Evolutionary conservation across 2,888 invertebrate species (phyloP).

Genomic region (Euproctis similis): DNA sequence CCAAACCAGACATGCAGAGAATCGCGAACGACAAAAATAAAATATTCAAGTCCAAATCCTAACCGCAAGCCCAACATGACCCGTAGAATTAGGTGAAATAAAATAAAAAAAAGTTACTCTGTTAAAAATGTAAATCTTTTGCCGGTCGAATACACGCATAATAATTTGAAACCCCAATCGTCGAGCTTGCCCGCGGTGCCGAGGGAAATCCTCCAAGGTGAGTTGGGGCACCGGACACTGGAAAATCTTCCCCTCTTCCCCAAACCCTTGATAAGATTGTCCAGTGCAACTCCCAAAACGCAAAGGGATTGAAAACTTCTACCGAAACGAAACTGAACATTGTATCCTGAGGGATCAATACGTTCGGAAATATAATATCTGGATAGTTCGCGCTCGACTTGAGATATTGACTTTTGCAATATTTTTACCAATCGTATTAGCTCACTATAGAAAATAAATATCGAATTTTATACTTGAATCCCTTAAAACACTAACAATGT

Average conservation of each 20-base stretch:
- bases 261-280: slow-evolving; percentile 71
- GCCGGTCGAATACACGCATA: slow-evolving; percentile 55
- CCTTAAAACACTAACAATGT: too few species aligned
- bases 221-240: slow-evolving; percentile 65
- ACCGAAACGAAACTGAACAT: slow-evolving; percentile 69
- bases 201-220: slow-evolving; percentile 67
- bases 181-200: slow-evolving; percentile 41
- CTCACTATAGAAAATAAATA: too few species aligned
- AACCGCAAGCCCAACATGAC: slow-evolving; percentile 23
- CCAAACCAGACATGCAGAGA: slow-evolving; percentile 20
- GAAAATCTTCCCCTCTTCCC: slow-evolving; percentile 63
- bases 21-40: slow-evolving; percentile 22
- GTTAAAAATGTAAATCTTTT: slow-evolving; percentile 46
- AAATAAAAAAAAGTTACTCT: slow-evolving; percentile 18
- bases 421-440: slow-evolving; percentile 45
- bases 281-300: slow-evolving; percentile 73
- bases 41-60: slow-evolving; percentile 33
- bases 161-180: slow-evolving; percentile 69
- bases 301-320: slow-evolving; percentile 73
- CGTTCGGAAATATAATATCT: slow-evolving; percentile 69
- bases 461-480: too few species aligned
- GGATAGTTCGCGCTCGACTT: slow-evolving; percentile 54
- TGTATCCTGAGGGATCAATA: slow-evolving; percentile 69
- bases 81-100: slow-evolving; percentile 31
- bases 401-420: slow-evolving; percentile 37